Evolutionary conservation across 2,888 invertebrate genomes (phyloP), one percentile per base, ranked within the genome.

Genomic region (Dryococelus australis): DNA sequence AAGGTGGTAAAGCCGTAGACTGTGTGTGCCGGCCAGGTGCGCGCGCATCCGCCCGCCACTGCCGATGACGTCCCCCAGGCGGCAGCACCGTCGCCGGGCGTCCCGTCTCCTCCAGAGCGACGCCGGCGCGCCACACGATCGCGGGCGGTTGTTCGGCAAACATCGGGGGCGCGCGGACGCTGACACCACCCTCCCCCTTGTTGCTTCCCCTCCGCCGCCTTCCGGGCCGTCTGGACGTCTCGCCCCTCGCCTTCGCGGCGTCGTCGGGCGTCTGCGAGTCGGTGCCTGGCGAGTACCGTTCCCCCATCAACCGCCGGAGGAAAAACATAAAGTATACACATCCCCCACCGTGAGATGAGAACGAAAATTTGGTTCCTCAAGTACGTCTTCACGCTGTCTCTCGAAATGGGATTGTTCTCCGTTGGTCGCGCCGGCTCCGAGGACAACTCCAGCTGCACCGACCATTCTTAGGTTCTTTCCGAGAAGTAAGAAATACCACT

Each of bases 391-490:
- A 24, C 24, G 13, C 24, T 20, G n/a, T 65, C 24, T 20, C 65
- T 65, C 65, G 65, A 65, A 65, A 65, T 65, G 65, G 65, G 65
- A 65, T 20, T 65, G 65, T 65, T 65, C 65, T 65, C 65, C n/a
- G 65, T 65, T n/a, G 65, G 65, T 65, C 65, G 24, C 65, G 65
- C n/a, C 65, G 65, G 65, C n/a, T 65, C 65, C 65, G n/a, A 20
- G 8, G n/a, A 65, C 65, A 65, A 24, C 13, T n/a, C 8, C 12
- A 16, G 65, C 65, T 24, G n/a, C 24, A 3, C 65, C 65, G 65
- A 65, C n/a, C 20, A 65, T n/a, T 65, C 65, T 65, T 65, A 65
- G n/a, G 65, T 47, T 16, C 65, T 10, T 65, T 4, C 4, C 65
- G 24, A 24, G 65, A 20, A 16, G 6, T 65, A 16, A 35, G 35